Evolutionary conservation across 1,140 invertebrate genomes (phyloP), one percentile per base, ranked within the genome.

Genomic region (Philotrypesis tridentata): DNA sequence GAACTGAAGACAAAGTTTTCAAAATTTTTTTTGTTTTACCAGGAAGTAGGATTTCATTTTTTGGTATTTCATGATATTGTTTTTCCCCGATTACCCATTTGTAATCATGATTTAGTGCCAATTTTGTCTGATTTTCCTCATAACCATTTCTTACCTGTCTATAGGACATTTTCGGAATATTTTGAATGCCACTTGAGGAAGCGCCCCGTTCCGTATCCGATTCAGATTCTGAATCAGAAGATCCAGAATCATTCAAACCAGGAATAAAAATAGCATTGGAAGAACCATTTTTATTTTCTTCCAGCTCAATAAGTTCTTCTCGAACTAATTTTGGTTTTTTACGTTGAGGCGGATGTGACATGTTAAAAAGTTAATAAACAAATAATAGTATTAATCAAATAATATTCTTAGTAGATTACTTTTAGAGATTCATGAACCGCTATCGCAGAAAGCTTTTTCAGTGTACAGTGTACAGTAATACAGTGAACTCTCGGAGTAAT

Each of bases 241-340:
- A n/a, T n/a, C n/a, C n/a, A n/a, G n/a, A 27, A 4, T 65, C 27
- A 33, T 27, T 29, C 9, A n/a, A 25, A 75, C 8, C 2, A 27
- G 61, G 61, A 65, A 65, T 65, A 27, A 14, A 43, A 43, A 77
- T 8, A 14, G 43, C 75, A 43, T 67, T n/a, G 9, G 2, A 37
- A 37, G 60, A 17, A 5, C 75, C 61, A 67, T 77, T 67, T 77
- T 67, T 60, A 77, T 11, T 8, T 67, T 65, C 61, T 65, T 77
- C 31, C 40, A 77, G 14, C 65, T 77, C 75, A 23, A 77, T 77
- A n/a, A 25, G 21, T 11, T 65, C 61, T 65, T 65, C 61, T 4
- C 4, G 21, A 65, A 65, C 61, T 25, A 4, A 12, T 60, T 60
- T 60, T 60, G 5, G 33, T 37, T 60, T 60, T 12, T 60, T 60